Evolutionary conservation across 2,113 vertebrate species (phyloP).

Genomic region (Protomyctophum bolini): DNA sequence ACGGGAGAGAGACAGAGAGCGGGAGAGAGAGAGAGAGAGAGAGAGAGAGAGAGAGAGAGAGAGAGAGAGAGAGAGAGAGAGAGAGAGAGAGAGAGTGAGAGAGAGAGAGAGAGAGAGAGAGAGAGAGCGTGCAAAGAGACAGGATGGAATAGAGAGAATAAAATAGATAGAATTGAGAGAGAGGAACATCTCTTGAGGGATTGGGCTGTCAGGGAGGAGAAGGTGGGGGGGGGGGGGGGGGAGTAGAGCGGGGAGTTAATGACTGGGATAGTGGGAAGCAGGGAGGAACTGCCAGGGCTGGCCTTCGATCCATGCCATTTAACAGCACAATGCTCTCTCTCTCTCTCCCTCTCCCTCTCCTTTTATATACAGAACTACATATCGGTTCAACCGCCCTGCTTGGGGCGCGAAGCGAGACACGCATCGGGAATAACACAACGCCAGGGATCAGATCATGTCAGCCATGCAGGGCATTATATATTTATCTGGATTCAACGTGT

Average conservation of each 20-base stretch:
- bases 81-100: background rate
- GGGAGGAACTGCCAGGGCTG: slow-evolving; percentile 2
- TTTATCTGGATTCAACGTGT: too few species aligned
- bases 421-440: too few species aligned
- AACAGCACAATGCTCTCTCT: slow-evolving; percentile 21
- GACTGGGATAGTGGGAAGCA: slow-evolving; percentile 17
- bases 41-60: slow-evolving; percentile 1
- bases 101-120: too few species aligned
- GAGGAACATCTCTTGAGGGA: slow-evolving; percentile 27
- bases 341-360: background rate
- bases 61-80: background rate
- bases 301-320: slow-evolving; percentile 22
- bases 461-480: too few species aligned
- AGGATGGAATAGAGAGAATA: slow-evolving; percentile 7
- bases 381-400: too few species aligned
- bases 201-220: slow-evolving; percentile 37
- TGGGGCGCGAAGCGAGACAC: too few species aligned
- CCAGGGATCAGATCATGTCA: too few species aligned
- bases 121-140: background rate
- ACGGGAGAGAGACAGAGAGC: too few species aligned
- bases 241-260: slow-evolving; percentile 23
- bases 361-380: too few species aligned
- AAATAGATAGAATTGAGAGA: background rate
- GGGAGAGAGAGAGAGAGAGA: background rate
- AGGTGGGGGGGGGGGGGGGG: slow-evolving; percentile 4